Evolutionary conservation across 2,113 vertebrate species (phyloP).

Genomic region (Sylvietta virens): DNA sequence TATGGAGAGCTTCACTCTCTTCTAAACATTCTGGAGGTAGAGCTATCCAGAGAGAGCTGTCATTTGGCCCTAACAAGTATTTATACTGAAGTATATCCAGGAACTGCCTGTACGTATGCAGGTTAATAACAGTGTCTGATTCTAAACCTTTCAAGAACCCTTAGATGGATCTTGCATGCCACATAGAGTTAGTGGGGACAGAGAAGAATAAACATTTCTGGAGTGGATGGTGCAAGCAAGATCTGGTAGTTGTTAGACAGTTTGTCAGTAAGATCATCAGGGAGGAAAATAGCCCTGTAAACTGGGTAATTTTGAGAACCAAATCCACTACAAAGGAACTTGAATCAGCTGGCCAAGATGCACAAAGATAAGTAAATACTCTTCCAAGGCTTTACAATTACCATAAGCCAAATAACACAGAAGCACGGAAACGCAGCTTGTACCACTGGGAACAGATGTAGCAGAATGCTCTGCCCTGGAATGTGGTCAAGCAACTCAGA

Average conservation of each 20-base stretch:
- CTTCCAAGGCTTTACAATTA: neutral
- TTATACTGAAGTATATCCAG: neutral
- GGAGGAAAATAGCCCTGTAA: neutral
- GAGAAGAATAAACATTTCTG: neutral
- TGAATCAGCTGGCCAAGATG: neutral
- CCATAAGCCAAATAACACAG: neutral
- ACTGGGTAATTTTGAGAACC: neutral
- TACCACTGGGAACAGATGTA: neutral
- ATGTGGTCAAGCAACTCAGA: neutral
- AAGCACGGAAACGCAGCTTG: neutral
- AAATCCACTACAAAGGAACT: neutral
- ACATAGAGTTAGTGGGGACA: neutral
- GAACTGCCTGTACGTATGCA: rapidly evolving
- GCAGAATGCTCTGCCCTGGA: neutral
- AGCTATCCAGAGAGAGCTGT: neutral
- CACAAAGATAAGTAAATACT: neutral
- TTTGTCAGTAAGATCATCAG: neutral
- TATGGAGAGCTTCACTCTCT: neutral
- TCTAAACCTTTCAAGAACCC: neutral
- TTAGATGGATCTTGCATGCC: neutral
- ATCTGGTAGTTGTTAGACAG: neutral
- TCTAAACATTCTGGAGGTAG: neutral
- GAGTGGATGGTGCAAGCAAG: neutral
- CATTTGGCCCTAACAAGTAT: neutral
- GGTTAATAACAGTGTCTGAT: neutral